Evolutionary conservation across 2,113 vertebrate species (phyloP).

Genomic region (Aspidoscelis tigris): DNA sequence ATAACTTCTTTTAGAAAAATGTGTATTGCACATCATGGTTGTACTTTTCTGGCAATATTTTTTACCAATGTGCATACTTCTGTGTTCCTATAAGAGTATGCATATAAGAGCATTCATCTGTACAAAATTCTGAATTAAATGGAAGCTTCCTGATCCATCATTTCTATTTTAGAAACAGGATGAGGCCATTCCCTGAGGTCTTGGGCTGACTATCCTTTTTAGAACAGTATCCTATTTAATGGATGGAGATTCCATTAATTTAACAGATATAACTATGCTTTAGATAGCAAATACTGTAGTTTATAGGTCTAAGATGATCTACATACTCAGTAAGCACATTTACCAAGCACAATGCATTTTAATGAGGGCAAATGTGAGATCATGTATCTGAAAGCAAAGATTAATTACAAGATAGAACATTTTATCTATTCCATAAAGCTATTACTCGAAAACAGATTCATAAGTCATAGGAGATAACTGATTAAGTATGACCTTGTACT

Average conservation of each 20-base stretch:
- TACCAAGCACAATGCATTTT: slow-evolving; percentile 31
- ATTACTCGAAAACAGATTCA: slow-evolving; percentile 24
- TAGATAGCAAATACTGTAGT: not conserved
- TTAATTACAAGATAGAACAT: slow-evolving; percentile 33
- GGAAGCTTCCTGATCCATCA: no score
- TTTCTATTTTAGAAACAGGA: not conserved
- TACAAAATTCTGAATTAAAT: no score
- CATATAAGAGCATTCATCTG: no score
- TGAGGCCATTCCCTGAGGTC: not conserved
- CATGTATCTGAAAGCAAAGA: slow-evolving; percentile 30
- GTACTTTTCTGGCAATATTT: no score
- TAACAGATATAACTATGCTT: not conserved
- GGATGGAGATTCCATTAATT: not conserved
- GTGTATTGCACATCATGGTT: no score
- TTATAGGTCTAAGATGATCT: not conserved
- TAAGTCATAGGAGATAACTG: slow-evolving; percentile 31
- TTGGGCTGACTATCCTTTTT: not conserved
- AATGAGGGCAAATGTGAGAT: slow-evolving; percentile 36
- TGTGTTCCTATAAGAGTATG: no score
- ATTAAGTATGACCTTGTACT: slow-evolving; percentile 35
- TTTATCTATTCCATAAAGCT: slow-evolving; percentile 28
- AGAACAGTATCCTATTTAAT: not conserved
- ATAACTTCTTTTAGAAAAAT: no score
- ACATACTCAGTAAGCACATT: slow-evolving; percentile 17
- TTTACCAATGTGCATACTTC: no score